Evolutionary conservation across 2,113 vertebrate species (phyloP).

Genomic region (Machaerirhynchus nigripectus): DNA sequence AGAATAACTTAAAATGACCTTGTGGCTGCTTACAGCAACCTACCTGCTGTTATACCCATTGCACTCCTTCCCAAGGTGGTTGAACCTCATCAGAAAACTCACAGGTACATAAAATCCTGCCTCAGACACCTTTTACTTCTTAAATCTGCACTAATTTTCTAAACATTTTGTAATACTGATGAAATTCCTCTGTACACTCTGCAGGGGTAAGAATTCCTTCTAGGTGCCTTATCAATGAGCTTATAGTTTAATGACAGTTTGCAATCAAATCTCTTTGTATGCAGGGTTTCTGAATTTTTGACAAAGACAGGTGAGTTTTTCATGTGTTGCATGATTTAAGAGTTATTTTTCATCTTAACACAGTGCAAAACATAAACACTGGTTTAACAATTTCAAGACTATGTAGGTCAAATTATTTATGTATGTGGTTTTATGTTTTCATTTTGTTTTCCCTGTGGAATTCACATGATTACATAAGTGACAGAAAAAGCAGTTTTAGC

Average conservation of each 20-base stretch:
- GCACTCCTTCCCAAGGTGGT: background rate
- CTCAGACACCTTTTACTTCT: background rate
- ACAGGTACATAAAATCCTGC: background rate
- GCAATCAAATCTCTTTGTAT: background rate
- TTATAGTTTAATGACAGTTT: background rate
- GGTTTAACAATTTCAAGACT: background rate
- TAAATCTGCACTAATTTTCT: background rate
- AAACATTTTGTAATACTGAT: background rate
- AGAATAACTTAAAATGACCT: background rate
- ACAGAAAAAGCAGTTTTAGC: background rate
- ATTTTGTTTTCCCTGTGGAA: background rate
- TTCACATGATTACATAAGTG: background rate
- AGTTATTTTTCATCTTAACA: background rate
- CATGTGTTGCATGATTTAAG: background rate
- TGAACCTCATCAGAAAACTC: background rate
- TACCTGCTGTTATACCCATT: background rate
- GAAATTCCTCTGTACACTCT: background rate
- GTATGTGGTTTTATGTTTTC: background rate
- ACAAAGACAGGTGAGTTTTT: background rate
- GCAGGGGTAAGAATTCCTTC: background rate
- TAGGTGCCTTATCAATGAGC: background rate
- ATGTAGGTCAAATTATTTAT: background rate
- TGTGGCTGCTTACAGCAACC: background rate
- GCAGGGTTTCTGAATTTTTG: background rate
- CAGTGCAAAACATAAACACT: background rate